Conservation (phyloP, 2,113 vertebrate species). For the Caretta caretta region DNA sequence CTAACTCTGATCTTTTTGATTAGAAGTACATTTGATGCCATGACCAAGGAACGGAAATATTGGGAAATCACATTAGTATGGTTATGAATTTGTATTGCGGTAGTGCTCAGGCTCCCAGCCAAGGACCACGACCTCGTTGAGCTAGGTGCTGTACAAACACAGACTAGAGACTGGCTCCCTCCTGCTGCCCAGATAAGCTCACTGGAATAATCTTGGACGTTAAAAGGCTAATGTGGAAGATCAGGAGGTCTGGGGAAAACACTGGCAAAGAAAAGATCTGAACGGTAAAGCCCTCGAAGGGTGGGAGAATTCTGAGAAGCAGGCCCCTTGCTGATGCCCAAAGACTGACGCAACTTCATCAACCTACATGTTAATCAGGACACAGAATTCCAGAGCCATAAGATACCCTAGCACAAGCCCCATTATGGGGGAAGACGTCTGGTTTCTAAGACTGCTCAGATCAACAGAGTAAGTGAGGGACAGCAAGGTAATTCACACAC, state of each 20-base stretch:
- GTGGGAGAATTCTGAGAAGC: not conserved
- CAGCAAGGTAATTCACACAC: not conserved
- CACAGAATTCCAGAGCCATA: no score
- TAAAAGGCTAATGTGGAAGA: not conserved
- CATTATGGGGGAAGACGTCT: no score
- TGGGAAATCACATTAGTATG: not conserved
- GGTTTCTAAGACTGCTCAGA: not conserved
- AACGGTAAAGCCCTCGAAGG: not conserved
- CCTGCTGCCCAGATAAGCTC: not conserved
- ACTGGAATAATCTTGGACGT: not conserved
- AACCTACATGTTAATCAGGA: not conserved
- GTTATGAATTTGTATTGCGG: not conserved
- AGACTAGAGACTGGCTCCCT: not conserved
- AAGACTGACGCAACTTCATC: not conserved
- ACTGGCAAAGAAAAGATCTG: not conserved
- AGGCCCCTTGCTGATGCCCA: not conserved
- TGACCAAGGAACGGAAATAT: not conserved
- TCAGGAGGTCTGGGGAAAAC: not conserved
- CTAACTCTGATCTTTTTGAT: not conserved
- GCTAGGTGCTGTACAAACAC: not conserved
- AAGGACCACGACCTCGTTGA: no score
- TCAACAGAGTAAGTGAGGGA: not conserved
- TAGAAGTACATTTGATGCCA: not conserved
- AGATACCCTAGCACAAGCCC: not conserved
- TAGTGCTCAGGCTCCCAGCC: not conserved